Conservation (phyloP, 2,888 invertebrate species). For the Philereme vetulata region DNA sequence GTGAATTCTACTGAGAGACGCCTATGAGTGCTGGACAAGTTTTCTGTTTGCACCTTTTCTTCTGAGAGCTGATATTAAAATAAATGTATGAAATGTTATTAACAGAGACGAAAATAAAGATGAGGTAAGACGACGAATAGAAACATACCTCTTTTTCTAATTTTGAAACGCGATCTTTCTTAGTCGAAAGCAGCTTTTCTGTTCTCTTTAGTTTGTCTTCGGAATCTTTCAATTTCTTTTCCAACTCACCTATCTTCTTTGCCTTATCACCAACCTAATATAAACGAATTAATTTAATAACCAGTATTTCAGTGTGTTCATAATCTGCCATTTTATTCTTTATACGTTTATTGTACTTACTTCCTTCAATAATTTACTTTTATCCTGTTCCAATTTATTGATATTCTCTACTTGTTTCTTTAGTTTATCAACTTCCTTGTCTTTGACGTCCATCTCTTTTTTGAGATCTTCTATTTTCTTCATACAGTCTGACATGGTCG, state of each 20-base stretch:
- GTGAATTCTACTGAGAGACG: slow-evolving; percentile 72
- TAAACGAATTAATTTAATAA: not conserved
- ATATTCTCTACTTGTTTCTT: slow-evolving; percentile 83
- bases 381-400: slow-evolving; percentile 80
- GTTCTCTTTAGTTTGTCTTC: slow-evolving; percentile 86
- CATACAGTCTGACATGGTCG: slow-evolving; percentile 80
- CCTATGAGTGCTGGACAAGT: slow-evolving; percentile 64
- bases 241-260: slow-evolving; percentile 85
- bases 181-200: slow-evolving; percentile 80
- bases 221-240: slow-evolving; percentile 86
- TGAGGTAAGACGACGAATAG: not conserved
- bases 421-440: slow-evolving; percentile 84
- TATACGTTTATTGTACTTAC: slow-evolving; percentile 54
- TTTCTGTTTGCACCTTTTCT: slow-evolving; percentile 75
- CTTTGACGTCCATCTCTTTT: slow-evolving; percentile 85
- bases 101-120: not conserved
- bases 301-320: not conserved
- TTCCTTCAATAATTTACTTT: slow-evolving; percentile 84
- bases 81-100: slow-evolving; percentile 11
- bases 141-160: slow-evolving; percentile 84
- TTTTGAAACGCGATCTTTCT: slow-evolving; percentile 83
- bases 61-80: slow-evolving; percentile 68
- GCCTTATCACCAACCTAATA: slow-evolving; percentile 85
- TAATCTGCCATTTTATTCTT: not conserved
- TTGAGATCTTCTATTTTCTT: slow-evolving; percentile 87